Conservation (phyloP, 2,113 vertebrate genomes). For the Dasyprocta punctata region DNA sequence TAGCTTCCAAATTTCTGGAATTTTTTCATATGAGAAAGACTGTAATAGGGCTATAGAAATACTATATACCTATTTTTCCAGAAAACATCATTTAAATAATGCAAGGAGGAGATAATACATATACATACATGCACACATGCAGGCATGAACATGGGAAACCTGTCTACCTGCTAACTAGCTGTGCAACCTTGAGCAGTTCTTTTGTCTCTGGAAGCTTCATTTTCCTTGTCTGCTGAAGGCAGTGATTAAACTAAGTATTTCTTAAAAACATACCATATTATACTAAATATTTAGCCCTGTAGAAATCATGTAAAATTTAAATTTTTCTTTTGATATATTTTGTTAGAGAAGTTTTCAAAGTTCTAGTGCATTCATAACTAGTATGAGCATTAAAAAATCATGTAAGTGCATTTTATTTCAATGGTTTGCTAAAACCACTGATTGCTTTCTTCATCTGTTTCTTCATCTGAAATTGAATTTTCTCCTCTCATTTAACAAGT, state of each 20-base stretch:
- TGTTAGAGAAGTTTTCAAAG: constrained; percentile 70
- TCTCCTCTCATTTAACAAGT: background rate
- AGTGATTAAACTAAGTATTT: constrained; percentile 6
- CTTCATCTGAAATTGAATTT: constrained; percentile 74
- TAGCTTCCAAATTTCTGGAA: background rate
- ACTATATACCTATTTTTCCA: background rate
- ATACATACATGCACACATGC: background rate
- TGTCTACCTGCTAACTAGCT: background rate
- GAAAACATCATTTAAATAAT: background rate
- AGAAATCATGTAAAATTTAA: constrained; percentile 59
- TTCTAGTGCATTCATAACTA: constrained; percentile 53
- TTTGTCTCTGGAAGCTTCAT: background rate
- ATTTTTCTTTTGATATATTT: constrained; percentile 45
- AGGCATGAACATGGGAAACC: constrained; percentile 28
- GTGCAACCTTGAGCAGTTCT: background rate
- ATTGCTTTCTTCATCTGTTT: constrained; percentile 58
- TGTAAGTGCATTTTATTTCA: constrained; percentile 59
- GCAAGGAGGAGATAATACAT: background rate
- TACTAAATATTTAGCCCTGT: constrained; percentile 23
- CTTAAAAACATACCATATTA: background rate
- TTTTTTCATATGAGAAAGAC: background rate
- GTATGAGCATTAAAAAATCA: constrained; percentile 56
- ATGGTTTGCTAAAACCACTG: constrained; percentile 71
- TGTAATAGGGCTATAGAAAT: background rate
- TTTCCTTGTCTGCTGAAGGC: constrained; percentile 10